Evolutionary conservation across 2,113 vertebrate genomes (phyloP).

Genomic region (Oryzias curvinotus): DNA sequence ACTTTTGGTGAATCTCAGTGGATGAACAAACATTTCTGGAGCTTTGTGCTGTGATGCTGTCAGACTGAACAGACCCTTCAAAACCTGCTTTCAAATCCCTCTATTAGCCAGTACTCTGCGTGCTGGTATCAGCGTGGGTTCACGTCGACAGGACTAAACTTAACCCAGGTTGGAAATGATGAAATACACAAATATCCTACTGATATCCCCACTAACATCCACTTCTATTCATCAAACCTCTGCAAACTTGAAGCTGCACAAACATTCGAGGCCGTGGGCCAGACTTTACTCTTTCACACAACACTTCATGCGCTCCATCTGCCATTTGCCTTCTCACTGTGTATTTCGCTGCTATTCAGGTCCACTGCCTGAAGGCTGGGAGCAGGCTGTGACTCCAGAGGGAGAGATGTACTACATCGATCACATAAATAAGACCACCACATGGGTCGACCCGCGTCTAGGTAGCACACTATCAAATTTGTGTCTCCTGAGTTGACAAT

Average conservation of each 20-base stretch:
- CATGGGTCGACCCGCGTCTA: constrained; percentile 94
- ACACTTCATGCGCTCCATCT: constrained; percentile 57
- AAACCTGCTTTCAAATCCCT: background rate
- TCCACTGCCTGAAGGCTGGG: constrained; percentile 97
- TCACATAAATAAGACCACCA: constrained; percentile 96
- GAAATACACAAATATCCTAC: background rate
- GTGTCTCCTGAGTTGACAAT: constrained; percentile 67
- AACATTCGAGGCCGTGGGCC: constrained; percentile 36
- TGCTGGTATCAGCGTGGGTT: background rate
- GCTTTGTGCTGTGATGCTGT: background rate
- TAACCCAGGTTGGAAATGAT: no score
- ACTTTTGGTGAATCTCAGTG: no score
- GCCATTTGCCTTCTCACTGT: constrained; percentile 70
- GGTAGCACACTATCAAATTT: constrained; percentile 71
- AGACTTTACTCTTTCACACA: constrained; percentile 25
- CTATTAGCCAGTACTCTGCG: background rate
- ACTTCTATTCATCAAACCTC: constrained; percentile 24
- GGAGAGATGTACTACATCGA: constrained; percentile 98
- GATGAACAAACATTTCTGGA: no score
- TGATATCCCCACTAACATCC: constrained; percentile 29
- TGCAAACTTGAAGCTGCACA: constrained; percentile 25
- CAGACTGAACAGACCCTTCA: constrained; percentile 32
- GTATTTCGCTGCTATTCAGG: constrained; percentile 81
- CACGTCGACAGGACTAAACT: no score
- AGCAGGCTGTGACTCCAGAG: constrained; percentile 93